phyloP scores from a whole-genome alignment of 30 jellyfish, hydroid and myxozoan genomes.

The Morbakka virulenta region DNA sequence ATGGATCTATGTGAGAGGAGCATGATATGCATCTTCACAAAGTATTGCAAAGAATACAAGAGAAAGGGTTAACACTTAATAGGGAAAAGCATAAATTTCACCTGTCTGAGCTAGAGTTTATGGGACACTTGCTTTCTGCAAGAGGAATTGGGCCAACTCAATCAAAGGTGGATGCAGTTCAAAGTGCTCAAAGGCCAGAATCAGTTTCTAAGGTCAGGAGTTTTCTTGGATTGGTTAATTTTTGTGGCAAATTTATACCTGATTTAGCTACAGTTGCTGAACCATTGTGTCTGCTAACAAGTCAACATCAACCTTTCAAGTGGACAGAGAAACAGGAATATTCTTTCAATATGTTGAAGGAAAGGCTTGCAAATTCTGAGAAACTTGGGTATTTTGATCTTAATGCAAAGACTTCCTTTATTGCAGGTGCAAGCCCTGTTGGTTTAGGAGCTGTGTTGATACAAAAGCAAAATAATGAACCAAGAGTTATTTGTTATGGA shows the following conservation, averaged over 20 bases:
- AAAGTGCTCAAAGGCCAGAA: slow-evolving; percentile 45
- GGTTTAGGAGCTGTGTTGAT: slow-evolving; percentile 67
- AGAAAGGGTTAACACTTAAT: too few relatives aligned
- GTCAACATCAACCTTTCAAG: slow-evolving; percentile 17
- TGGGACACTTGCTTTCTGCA: too few relatives aligned
- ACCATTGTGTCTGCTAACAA: slow-evolving; percentile 56
- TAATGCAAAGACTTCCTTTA: slow-evolving; percentile 29
- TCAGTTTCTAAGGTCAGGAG: slow-evolving; percentile 44
- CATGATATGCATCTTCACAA: slow-evolving; percentile 28
- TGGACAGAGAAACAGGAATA: slow-evolving; percentile 52
- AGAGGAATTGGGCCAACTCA: too few relatives aligned
- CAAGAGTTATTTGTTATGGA: not conserved
- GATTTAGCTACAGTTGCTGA: slow-evolving; percentile 41
- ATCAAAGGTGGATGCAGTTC: slow-evolving; percentile 55
- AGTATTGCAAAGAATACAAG: slow-evolving; percentile 24
- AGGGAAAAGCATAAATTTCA: too few relatives aligned
- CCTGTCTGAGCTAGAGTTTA: too few relatives aligned
- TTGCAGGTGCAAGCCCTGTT: slow-evolving; percentile 58
- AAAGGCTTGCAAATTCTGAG: slow-evolving; percentile 8
- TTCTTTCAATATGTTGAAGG: slow-evolving; percentile 28
- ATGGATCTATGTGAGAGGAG: slow-evolving; percentile 41
- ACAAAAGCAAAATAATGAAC: slow-evolving; percentile 15
- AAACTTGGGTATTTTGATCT: slow-evolving; percentile 33
- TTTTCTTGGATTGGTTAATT: too few relatives aligned
- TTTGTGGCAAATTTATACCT: slow-evolving; percentile 19